phyloP scores from a whole-genome alignment of 2,113 vertebrate species.

The Trichomycterus rosablanca region DNA sequence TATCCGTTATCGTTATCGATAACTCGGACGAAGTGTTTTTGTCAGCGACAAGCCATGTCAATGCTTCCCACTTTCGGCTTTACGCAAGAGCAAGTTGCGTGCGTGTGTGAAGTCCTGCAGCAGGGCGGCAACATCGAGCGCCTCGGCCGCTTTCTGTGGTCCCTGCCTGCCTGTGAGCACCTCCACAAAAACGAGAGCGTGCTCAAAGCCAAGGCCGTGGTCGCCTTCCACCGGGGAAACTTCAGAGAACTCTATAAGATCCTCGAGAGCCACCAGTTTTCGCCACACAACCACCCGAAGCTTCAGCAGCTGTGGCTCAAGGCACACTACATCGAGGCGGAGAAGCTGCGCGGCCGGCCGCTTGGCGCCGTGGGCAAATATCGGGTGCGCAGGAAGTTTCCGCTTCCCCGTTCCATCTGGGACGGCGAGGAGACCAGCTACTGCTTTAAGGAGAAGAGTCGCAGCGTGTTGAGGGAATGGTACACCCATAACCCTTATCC shows the following conservation, averaged over 20 bases:
- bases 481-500: slow-evolving; percentile 91
- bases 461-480: slow-evolving; percentile 86
- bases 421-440: slow-evolving; percentile 91
- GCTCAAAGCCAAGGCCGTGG: slow-evolving; percentile 86
- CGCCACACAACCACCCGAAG: slow-evolving; percentile 87
- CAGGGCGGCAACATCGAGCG: slow-evolving; percentile 90
- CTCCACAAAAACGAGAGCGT: slow-evolving; percentile 91
- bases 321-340: slow-evolving; percentile 88
- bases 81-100: slow-evolving; percentile 90
- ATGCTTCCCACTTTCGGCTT: slow-evolving; percentile 92
- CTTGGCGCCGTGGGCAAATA: slow-evolving; percentile 89
- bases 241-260: slow-evolving; percentile 91
- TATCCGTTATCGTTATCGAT: slow-evolving; percentile 38
- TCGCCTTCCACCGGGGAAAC: slow-evolving; percentile 85
- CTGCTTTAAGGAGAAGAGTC: slow-evolving; percentile 88
- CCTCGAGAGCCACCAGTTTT: slow-evolving; percentile 87
- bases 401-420: slow-evolving; percentile 86
- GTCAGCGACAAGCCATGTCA: slow-evolving; percentile 73
- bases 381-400: slow-evolving; percentile 87
- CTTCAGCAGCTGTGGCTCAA: slow-evolving; percentile 89
- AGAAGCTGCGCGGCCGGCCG: slow-evolving; percentile 86
- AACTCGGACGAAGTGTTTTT: slow-evolving; percentile 44
- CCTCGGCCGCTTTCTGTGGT: slow-evolving; percentile 87
- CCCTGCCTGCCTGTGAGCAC: slow-evolving; percentile 85
- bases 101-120: slow-evolving; percentile 87